A percentile compares a stretch with the other conserved stretches of the same genome.
Evolutionary conservation across 2,797 vertebrate species (phyloP).

Genomic region (Sebastes vulpes): DNA sequence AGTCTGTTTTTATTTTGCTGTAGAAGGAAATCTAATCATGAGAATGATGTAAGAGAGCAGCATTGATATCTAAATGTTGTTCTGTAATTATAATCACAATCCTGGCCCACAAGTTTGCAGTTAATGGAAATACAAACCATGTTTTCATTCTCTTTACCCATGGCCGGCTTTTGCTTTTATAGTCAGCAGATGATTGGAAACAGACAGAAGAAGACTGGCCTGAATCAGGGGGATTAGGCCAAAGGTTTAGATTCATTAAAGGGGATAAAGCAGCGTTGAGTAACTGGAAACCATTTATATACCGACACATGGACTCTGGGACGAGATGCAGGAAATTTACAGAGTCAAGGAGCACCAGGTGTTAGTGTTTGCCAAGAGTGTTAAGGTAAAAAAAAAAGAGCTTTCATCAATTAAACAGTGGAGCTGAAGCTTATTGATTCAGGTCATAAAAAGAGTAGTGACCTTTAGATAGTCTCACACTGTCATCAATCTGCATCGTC

Average conservation of each 20-base stretch:
- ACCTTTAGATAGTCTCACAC: neutral
- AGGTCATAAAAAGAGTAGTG: neutral
- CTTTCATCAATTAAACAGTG: conserved; percentile 14
- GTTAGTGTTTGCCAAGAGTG: neutral
- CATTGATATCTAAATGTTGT: conserved; percentile 39
- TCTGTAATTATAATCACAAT: conserved; percentile 70
- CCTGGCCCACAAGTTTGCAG: conserved; percentile 45
- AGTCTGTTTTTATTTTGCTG: conserved; percentile 58
- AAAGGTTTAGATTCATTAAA: conserved; percentile 63
- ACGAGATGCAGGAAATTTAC: conserved; percentile 1
- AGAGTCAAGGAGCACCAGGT: conserved; percentile 15
- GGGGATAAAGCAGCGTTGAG: conserved; percentile 35
- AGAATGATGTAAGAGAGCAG: conserved; percentile 50
- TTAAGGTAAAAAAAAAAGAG: conserved; percentile 6
- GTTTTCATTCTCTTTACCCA: conserved; percentile 56
- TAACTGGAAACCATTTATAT: conserved; percentile 56
- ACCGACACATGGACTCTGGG: conserved; percentile 21
- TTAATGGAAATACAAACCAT: conserved; percentile 71
- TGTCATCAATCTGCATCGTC: neutral
- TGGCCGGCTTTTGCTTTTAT: conserved; percentile 57
- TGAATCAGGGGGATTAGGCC: conserved; percentile 45
- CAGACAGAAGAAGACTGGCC: conserved; percentile 64
- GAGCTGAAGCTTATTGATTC: neutral
- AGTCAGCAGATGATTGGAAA: conserved; percentile 72
- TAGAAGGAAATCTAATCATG: conserved; percentile 59